Conservation (phyloP, 2,888 invertebrate species). For the Lasioglossum zephyrum region DNA sequence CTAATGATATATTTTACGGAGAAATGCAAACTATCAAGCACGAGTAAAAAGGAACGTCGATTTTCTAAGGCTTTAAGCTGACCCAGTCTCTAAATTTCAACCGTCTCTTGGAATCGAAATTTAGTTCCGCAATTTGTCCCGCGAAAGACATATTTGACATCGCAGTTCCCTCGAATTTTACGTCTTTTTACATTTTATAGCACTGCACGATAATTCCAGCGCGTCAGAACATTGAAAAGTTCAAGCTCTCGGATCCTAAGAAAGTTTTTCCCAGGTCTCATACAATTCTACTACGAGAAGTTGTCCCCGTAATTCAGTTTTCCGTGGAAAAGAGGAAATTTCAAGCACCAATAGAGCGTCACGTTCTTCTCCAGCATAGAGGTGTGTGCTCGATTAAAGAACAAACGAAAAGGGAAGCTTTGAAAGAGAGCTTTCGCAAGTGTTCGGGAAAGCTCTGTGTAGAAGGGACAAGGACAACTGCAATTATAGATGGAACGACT, state of each 20-base stretch:
- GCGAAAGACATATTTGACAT: slow-evolving; percentile 26
- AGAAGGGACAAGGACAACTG: slow-evolving; percentile 19
- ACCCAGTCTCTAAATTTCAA: not conserved
- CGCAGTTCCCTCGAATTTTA: slow-evolving; percentile 1
- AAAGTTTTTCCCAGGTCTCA: slow-evolving; percentile 40
- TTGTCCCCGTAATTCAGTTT: slow-evolving; percentile 49
- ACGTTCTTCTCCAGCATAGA: slow-evolving; percentile 3
- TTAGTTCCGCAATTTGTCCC: not conserved
- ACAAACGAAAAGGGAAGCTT: slow-evolving; percentile 11
- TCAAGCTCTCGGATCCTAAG: slow-evolving; percentile 18
- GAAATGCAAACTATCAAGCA: not conserved
- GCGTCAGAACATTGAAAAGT: slow-evolving; percentile 47
- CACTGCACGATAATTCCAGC: slow-evolving; percentile 36
- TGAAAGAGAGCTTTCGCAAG: slow-evolving; percentile 16
- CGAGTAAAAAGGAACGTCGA: not conserved
- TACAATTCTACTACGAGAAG: slow-evolving; percentile 45
- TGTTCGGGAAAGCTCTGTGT: slow-evolving; percentile 14
- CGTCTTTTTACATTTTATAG: slow-evolving; percentile 36
- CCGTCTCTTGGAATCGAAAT: not conserved
- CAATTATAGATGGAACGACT: slow-evolving; percentile 36
- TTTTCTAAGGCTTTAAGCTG: not conserved
- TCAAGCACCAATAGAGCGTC: slow-evolving; percentile 28
- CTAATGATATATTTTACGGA: not conserved
- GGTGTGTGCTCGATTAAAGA: slow-evolving; percentile 40
- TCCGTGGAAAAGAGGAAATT: slow-evolving; percentile 29